Conservation (phyloP, 2,888 invertebrate species). For the Lochmaea crataegi region DNA sequence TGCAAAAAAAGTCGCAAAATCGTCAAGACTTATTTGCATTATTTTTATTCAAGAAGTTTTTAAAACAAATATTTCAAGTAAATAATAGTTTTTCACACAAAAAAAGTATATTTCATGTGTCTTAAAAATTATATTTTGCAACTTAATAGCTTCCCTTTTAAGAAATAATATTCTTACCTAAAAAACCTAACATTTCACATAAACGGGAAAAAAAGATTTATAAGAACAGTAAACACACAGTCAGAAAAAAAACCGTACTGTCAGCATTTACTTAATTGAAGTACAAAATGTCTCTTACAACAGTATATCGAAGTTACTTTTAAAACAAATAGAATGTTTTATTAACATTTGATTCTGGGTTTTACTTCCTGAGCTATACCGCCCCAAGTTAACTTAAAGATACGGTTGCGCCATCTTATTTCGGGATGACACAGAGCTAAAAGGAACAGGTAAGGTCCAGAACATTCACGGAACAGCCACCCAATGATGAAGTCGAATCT, state of each 20-base stretch:
- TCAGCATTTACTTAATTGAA: not conserved
- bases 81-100: not conserved
- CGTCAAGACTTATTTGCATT: not conserved
- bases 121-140: not conserved
- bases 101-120: too few relatives aligned
- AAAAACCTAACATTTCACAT: not conserved
- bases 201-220: not conserved
- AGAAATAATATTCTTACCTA: not conserved
- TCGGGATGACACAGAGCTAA: constrained; percentile 88
- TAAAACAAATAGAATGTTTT: constrained; percentile 12
- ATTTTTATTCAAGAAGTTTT: not conserved
- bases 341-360: constrained; percentile 76
- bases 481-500: constrained; percentile 94
- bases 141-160: not conserved
- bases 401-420: constrained; percentile 93
- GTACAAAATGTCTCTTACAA: not conserved
- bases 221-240: not conserved
- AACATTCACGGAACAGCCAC: constrained; percentile 94
- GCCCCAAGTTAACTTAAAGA: constrained; percentile 94
- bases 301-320: constrained; percentile 8
- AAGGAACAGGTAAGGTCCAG: constrained; percentile 89
- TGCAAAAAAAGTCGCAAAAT: not conserved
- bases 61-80: not conserved
- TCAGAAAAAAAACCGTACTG: not conserved
- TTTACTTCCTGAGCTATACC: constrained; percentile 92